A percentile compares a stretch with the other conserved stretches of the same genome.
These are phyloP conservation scores for Halichoerus grypus DNA, from an alignment of 2,113 vertebrate genomes.

Conservation along the genomic window DNA sequence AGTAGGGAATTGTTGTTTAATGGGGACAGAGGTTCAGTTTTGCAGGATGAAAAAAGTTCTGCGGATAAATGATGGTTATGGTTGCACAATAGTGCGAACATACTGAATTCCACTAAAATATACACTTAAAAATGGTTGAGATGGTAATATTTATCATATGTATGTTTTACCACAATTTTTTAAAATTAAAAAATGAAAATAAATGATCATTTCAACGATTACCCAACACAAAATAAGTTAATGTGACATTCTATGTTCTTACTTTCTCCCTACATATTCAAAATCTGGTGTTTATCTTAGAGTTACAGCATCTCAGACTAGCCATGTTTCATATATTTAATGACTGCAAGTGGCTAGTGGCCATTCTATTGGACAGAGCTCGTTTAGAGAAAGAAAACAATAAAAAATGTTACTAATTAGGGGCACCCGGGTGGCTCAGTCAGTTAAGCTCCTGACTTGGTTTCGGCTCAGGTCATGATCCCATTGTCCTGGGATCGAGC, in stretches of 20 bases:
- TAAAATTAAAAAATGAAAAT: background rate
- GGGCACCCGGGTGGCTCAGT: background rate
- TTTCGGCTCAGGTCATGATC: background rate
- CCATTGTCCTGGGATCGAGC: background rate
- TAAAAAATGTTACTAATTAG: background rate
- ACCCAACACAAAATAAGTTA: background rate
- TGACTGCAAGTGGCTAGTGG: background rate
- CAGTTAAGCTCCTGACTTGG: background rate
- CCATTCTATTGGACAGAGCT: background rate
- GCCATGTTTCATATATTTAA: background rate
- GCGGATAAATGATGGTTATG: background rate
- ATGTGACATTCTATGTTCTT: background rate
- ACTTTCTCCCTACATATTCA: background rate
- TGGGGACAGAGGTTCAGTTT: background rate
- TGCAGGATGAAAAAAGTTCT: background rate
- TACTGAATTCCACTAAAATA: background rate
- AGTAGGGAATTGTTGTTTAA: background rate
- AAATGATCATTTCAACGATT: background rate
- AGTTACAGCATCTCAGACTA: background rate
- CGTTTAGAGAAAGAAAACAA: conserved; percentile 33
- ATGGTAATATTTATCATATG: too few relatives aligned
- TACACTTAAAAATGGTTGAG: background rate
- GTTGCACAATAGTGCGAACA: background rate
- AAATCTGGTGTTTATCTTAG: background rate
- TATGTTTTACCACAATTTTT: background rate